Evolutionary conservation across 2,797 vertebrate genomes (phyloP), one percentile per base, ranked within the genome.

Genomic region (Lateolabrax maculatus): DNA sequence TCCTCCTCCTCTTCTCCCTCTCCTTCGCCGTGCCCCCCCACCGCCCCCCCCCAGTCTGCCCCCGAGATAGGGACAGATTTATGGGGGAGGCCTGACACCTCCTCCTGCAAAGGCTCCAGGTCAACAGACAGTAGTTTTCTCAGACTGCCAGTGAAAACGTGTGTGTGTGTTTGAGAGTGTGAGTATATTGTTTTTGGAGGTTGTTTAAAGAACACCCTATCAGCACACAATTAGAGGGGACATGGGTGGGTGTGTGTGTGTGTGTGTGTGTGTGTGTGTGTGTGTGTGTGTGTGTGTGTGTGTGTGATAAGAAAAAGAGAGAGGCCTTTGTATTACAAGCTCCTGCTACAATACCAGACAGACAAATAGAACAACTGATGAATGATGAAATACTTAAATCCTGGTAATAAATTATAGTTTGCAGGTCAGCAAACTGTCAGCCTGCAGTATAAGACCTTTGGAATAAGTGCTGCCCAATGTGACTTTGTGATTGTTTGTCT

Each of bases 141-240:
- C 55, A 86, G 75, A 70, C 18, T 18, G 75, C 56, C 56, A 36
- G 71, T 90, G 73, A 52, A 84, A 84, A 77, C 62, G 23, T 65
- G 80, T 70, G 70, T 37, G 80, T 25, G 70, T 81, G 77, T 75
- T 72, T 43, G 57, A 70, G 44, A 46, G 64, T 68, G 79, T 68
- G 71, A 43, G 74, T 84, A 63, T 83, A 83, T 88, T 87, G 88
- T 84, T 88, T 90, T 86, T 89, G 84, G 83, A 85, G 75, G 70
- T 80, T 89, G 88, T 91, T 90, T 84, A 89, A 90, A 90, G 87
- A 85, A 91, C 85, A 86, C 65, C 37, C 66, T 89, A 89, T 92
- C 79, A 80, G 75, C 71, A 52, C 51, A 81, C 79, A 83, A 80
- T 91, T 89, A 88, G 63, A 84, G 52, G 70, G 71, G 82, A 64